Evolutionary conservation across 2,888 invertebrate genomes (phyloP).

Genomic region (Colletes collaris): DNA sequence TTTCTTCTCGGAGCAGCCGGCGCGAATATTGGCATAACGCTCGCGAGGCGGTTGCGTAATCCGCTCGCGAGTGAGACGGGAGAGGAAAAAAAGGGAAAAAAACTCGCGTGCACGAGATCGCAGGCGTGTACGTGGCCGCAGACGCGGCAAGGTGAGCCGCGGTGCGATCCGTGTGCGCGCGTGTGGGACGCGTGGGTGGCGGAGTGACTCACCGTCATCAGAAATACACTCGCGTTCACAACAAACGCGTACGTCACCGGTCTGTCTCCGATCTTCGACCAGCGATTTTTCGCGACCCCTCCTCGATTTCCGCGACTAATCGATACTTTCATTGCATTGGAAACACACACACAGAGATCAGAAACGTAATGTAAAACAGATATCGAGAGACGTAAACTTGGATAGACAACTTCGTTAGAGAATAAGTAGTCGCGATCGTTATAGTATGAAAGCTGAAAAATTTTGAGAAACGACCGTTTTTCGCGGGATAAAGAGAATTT

Average conservation of each 20-base stretch:
- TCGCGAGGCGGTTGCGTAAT: constrained; percentile 61
- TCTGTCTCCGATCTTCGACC: constrained; percentile 45
- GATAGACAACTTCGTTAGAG: too few relatives aligned
- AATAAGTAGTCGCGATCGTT: too few relatives aligned
- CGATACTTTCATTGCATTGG: too few relatives aligned
- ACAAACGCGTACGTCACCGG: constrained; percentile 73
- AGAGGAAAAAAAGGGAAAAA: not conserved
- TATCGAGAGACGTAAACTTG: too few relatives aligned
- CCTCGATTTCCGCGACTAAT: constrained; percentile 31
- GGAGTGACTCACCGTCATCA: constrained; percentile 76
- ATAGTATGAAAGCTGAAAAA: too few relatives aligned
- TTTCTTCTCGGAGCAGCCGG: constrained; percentile 39
- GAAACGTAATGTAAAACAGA: too few relatives aligned
- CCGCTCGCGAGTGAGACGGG: not conserved
- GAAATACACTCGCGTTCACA: constrained; percentile 77
- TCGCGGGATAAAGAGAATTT: too few relatives aligned
- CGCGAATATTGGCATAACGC: constrained; percentile 57
- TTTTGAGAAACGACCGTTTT: too few relatives aligned
- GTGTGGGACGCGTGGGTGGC: constrained; percentile 76
- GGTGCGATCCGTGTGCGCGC: constrained; percentile 19
- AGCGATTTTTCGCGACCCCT: not conserved
- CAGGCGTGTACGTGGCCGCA: constrained; percentile 56
- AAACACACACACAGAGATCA: too few relatives aligned
- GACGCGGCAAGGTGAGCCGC: constrained; percentile 69
- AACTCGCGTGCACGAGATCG: constrained; percentile 56